Percentiles rank a stretch among this genome's conserved stretches.
Conservation (phyloP, 2,113 vertebrate species). For the Crocuta crocuta region DNA sequence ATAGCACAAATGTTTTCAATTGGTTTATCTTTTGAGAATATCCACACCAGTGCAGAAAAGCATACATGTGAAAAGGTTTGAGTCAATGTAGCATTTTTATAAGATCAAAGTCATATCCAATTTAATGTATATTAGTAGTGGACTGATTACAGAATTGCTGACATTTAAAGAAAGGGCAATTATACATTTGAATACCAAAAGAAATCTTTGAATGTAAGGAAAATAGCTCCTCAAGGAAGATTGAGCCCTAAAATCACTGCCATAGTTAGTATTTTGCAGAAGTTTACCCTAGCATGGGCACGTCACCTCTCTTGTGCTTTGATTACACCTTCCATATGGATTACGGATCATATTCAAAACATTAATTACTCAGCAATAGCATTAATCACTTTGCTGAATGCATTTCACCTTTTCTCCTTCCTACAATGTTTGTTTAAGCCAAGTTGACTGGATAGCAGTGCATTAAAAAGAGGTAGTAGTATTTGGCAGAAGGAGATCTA, state of each 20-base stretch:
- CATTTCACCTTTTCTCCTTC: constrained; percentile 74
- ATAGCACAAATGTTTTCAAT: not conserved
- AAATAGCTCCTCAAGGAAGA: not conserved
- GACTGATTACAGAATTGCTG: constrained; percentile 51
- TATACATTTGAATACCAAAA: not conserved
- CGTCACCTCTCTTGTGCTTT: constrained; percentile 49
- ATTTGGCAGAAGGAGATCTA: not conserved
- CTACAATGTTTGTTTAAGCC: not conserved
- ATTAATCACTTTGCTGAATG: constrained; percentile 57
- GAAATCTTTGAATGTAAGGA: not conserved
- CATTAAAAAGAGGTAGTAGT: not conserved
- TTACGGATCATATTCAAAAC: constrained; percentile 46
- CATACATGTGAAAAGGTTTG: not conserved
- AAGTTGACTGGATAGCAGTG: not conserved
- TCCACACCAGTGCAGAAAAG: not conserved
- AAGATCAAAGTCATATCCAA: not conserved
- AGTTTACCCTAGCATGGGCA: constrained; percentile 2
- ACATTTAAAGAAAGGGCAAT: constrained; percentile 55
- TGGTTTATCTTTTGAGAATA: not conserved
- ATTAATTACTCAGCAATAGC: constrained; percentile 64
- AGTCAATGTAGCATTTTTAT: not conserved
- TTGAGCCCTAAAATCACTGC: not conserved
- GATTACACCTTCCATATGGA: constrained; percentile 71
- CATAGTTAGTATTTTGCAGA: not conserved
- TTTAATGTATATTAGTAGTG: not conserved